Base-by-base conservation (phyloP, 2,113 vertebrate species). In the Menidia beryllina region DNA sequence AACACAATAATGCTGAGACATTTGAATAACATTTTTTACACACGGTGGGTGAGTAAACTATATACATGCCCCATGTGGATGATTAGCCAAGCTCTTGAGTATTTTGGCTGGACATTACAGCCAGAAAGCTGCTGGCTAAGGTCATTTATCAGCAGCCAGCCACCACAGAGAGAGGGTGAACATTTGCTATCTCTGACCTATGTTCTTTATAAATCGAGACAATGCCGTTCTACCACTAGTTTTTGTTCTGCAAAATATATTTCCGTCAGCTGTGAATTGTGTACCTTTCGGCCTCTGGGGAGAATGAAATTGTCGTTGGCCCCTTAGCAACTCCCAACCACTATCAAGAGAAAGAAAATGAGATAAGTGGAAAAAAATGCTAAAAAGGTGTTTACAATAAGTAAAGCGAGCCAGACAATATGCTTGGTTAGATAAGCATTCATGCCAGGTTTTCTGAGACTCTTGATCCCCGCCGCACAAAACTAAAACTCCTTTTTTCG, bases 101-200 rank as follows among this genome's bases (percentile, higher is more conserved):
- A n/a, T 85, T 88, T 81, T 45, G 51, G 54, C 68, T 80, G 83
- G 68, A 77, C 65, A 8, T 51, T 57, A 69, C 68, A 71, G 71
- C 84, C 51, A 41, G 49, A 74, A 58, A 80, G 36, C 82, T 75
- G 62, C 50, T 69, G 64, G 81, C 72, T 52, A 54, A 75, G 84
- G 86, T 86, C 68, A 75, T 88, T 82, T 65, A 86, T 88, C 88
- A 87, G 65, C 52, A 70, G 72, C 70, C 58, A 75, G 70, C 67
- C 56, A 6, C 77, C 38, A 52, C 77, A 75, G 56, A 56, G 68
- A 30, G 53, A 50, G 48, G 59, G 72, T 62, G 69, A 67, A 59
- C 57, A 54, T 61, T 62, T 68, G 71, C 81, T 72, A 50, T 75
- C 77, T 39, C 62, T 88, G 89, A 87, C 79, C 82, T 75, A 75